Evolutionary conservation across 1,140 invertebrate genomes (phyloP).

Genomic region (Hormaphis cornu): DNA sequence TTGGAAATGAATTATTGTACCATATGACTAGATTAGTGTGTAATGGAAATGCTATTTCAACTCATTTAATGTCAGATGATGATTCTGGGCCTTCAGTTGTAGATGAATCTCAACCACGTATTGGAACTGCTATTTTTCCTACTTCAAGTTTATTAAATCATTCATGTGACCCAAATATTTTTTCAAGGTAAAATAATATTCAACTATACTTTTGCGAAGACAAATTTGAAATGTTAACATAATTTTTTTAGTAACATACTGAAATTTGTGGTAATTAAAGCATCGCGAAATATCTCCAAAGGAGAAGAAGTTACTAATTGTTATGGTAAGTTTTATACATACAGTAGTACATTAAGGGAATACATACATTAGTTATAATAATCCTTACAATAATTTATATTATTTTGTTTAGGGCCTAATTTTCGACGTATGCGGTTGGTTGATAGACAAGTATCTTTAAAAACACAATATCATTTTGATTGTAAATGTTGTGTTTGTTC

Average conservation of each 20-base stretch:
- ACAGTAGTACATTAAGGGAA: not conserved
- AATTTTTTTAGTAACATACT: slow-evolving; percentile 43
- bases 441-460: slow-evolving; percentile 51
- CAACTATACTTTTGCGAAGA: not conserved
- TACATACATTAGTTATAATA: slow-evolving; percentile 25
- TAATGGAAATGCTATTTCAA: slow-evolving; percentile 63
- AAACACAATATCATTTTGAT: slow-evolving; percentile 60
- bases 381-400: slow-evolving; percentile 35
- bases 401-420: slow-evolving; percentile 48
- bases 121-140: slow-evolving; percentile 77
- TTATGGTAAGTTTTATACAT: slow-evolving; percentile 55
- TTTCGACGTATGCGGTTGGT: slow-evolving; percentile 49
- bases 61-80: slow-evolving; percentile 40
- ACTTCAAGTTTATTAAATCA: slow-evolving; percentile 86
- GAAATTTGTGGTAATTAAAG: slow-evolving; percentile 49
- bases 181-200: slow-evolving; percentile 52
- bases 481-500: slow-evolving; percentile 57
- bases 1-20: slow-evolving; percentile 55
- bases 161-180: slow-evolving; percentile 74
- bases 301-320: slow-evolving; percentile 62
- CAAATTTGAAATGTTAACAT: not conserved
- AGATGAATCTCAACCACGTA: slow-evolving; percentile 48
- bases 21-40: slow-evolving; percentile 67
- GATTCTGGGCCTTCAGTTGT: slow-evolving; percentile 22
- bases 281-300: slow-evolving; percentile 46